Evolutionary conservation across 1,140 invertebrate genomes (phyloP).

Genomic region (Cotesia chilonis): DNA sequence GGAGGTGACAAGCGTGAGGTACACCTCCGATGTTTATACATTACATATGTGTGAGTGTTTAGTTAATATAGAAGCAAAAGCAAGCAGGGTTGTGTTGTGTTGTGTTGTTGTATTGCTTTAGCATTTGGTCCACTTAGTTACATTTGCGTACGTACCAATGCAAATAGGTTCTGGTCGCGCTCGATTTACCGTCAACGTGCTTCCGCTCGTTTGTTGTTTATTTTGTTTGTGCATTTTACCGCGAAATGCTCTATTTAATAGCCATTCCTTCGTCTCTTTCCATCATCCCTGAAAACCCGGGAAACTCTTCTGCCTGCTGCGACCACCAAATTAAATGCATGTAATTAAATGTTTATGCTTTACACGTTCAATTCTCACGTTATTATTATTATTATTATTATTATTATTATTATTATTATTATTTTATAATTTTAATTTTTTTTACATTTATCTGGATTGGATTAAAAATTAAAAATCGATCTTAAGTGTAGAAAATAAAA

Average conservation of each 20-base stretch:
- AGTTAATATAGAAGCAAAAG: no score
- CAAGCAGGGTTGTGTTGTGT: neutral
- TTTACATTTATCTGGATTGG: no score
- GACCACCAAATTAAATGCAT: no score
- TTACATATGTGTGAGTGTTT: neutral
- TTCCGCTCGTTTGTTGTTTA: conserved; percentile 18
- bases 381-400: no score
- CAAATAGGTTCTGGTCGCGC: conserved; percentile 31
- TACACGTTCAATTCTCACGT: no score
- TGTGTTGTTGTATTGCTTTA: conserved; percentile 23
- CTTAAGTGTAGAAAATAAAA: no score
- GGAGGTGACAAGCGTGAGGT: conserved; percentile 17
- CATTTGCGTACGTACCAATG: conserved; percentile 28
- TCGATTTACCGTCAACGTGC: conserved; percentile 28
- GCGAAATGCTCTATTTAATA: conserved; percentile 29
- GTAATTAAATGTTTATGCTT: no score
- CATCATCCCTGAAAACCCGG: no score
- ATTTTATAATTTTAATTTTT: no score
- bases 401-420: no score
- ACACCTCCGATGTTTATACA: neutral
- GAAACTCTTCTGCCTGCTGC: no score
- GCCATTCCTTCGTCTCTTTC: neutral
- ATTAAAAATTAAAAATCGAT: no score
- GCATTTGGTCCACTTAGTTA: conserved; percentile 29
- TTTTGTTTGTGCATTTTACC: conserved; percentile 26